Evolutionary conservation across 2,797 vertebrate species (phyloP).

Genomic region (Sebastolobus alascanus): DNA sequence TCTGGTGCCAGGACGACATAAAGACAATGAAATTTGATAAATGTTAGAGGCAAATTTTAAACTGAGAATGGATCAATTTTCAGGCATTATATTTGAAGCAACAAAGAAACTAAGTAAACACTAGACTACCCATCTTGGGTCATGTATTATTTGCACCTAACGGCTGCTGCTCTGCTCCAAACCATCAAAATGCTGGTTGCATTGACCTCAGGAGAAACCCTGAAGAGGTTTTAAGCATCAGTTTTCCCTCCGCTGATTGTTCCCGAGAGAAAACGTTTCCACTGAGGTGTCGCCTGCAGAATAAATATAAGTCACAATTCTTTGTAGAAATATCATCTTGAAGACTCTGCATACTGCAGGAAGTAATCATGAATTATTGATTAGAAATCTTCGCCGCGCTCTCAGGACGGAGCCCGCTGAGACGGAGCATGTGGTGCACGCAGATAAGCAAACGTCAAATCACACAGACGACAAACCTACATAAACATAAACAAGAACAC

Average conservation of each 20-base stretch:
- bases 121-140: not conserved
- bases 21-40: not conserved
- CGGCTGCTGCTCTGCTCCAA: not conserved
- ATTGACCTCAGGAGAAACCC: not conserved
- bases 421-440: conserved; percentile 6
- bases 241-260: conserved; percentile 7
- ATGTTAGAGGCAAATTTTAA: not conserved
- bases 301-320: not conserved
- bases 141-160: not conserved
- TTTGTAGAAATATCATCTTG: conserved; percentile 29
- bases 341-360: conserved; percentile 53
- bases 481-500: not conserved
- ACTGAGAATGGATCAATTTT: not conserved
- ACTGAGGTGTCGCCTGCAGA: not conserved
- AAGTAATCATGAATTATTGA: conserved; percentile 64
- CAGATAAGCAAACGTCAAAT: conserved; percentile 27
- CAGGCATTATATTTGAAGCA: not conserved
- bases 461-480: not conserved
- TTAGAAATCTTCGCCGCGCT: conserved; percentile 35
- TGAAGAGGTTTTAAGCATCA: not conserved
- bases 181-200: not conserved
- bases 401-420: conserved; percentile 13
- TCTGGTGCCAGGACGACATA: not conserved
- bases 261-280: not conserved
- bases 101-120: not conserved